Conservation (phyloP, 2,797 vertebrate genomes). For the Enoplosus armatus region DNA sequence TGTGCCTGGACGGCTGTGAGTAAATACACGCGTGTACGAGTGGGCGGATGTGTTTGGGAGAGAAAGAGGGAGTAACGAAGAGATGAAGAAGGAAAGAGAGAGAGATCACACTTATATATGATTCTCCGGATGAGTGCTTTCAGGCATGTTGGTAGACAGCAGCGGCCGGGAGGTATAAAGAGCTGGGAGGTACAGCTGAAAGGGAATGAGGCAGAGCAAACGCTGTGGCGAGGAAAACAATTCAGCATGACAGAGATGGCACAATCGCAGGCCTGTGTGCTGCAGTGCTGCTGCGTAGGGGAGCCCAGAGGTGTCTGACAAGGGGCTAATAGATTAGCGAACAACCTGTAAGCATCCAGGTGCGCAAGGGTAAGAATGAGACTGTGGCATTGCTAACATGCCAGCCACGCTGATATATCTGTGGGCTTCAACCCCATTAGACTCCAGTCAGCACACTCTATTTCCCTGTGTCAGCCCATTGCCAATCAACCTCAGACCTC, state of each 20-base stretch:
- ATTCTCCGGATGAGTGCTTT: conserved; percentile 61
- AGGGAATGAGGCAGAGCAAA: conserved; percentile 62
- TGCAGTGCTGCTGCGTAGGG: conserved; percentile 35
- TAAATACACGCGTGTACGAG: conserved; percentile 48
- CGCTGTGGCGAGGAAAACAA: conserved; percentile 50
- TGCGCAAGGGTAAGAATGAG: conserved; percentile 18
- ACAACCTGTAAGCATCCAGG: conserved; percentile 64
- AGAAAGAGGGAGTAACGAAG: conserved; percentile 22
- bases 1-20: conserved; percentile 32
- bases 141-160: conserved; percentile 46
- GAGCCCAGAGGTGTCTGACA: conserved; percentile 57
- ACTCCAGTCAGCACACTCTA: conserved; percentile 70
- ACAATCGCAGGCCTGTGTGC: conserved; percentile 30
- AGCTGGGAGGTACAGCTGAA: conserved; percentile 58
- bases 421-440: conserved; percentile 68
- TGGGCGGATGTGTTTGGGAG: conserved; percentile 49
- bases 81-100: conserved; percentile 16
- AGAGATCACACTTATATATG: conserved; percentile 52
- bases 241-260: conserved; percentile 51
- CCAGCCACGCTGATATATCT: conserved; percentile 49
- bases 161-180: conserved; percentile 43
- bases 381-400: conserved; percentile 48
- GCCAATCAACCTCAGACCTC: conserved; percentile 77
- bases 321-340: conserved; percentile 65
- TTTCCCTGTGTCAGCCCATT: conserved; percentile 75